Evolutionary conservation across 2,797 vertebrate species (phyloP).

Genomic region (Pangasius djambal): DNA sequence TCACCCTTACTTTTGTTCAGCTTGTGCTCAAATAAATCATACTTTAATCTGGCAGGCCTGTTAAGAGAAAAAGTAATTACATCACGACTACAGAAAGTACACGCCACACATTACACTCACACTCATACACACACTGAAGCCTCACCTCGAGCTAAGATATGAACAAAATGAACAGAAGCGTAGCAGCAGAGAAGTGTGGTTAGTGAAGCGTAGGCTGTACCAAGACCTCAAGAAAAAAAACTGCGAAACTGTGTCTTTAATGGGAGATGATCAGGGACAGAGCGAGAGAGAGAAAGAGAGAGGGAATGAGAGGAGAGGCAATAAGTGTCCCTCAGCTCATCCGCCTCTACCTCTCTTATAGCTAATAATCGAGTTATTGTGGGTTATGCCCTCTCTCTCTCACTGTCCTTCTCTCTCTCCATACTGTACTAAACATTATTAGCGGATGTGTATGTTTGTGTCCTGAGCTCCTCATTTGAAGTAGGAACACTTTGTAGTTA

Average conservation of each 20-base stretch:
- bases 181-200: neutral
- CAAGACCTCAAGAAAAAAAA: neutral
- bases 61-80: slow-evolving; percentile 22
- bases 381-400: slow-evolving; percentile 5
- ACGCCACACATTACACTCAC: neutral
- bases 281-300: slow-evolving; percentile 5
- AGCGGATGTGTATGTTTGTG: slow-evolving; percentile 19
- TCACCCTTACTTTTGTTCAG: slow-evolving; percentile 11
- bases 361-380: slow-evolving; percentile 36
- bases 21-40: slow-evolving; percentile 5
- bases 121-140: neutral
- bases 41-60: neutral
- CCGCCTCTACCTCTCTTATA: slow-evolving; percentile 20
- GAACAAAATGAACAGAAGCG: neutral
- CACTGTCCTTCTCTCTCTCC: neutral
- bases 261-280: neutral
- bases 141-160: slow-evolving; percentile 9
- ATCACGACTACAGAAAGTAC: neutral
- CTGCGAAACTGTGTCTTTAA: neutral
- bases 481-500: neutral
- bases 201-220: neutral
- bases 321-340: slow-evolving; percentile 16
- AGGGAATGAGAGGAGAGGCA: slow-evolving; percentile 17
- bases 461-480: neutral
- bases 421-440: slow-evolving; percentile 18